Evolutionary conservation across 2,113 vertebrate species (phyloP).

Genomic region (Albula goreensis): DNA sequence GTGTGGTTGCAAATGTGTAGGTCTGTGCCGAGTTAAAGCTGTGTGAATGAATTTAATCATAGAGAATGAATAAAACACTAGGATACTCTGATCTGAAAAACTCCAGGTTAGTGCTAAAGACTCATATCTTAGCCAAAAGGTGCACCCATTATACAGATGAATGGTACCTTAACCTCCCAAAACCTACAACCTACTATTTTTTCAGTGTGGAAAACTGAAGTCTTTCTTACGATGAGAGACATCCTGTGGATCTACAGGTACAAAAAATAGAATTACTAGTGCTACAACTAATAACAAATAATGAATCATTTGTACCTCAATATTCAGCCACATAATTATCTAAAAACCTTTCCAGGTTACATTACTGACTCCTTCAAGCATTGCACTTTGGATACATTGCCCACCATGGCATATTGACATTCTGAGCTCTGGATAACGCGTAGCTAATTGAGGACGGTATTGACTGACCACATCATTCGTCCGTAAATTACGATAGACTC

Average conservation of each 20-base stretch:
- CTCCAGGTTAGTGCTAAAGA: neutral
- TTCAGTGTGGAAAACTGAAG: neutral
- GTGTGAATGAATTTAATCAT: neutral
- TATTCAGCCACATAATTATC: neutral
- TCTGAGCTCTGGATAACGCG: neutral
- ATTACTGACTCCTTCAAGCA: neutral
- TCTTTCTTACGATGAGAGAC: neutral
- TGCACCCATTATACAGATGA: neutral
- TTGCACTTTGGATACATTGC: neutral
- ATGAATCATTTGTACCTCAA: neutral
- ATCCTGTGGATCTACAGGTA: neutral
- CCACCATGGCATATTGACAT: neutral
- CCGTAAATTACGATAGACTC: neutral
- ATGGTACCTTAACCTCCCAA: too few relatives aligned
- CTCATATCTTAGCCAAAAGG: neutral
- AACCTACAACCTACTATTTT: neutral
- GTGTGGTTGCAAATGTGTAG: neutral
- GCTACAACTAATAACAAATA: neutral
- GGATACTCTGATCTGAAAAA: neutral
- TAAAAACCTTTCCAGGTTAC: neutral
- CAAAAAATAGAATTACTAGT: neutral
- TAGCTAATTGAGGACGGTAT: neutral
- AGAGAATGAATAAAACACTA: neutral
- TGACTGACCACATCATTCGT: neutral
- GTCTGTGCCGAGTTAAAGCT: neutral